Evolutionary conservation across 1,140 invertebrate species (phyloP).

Genomic region (Psix sp.): DNA sequence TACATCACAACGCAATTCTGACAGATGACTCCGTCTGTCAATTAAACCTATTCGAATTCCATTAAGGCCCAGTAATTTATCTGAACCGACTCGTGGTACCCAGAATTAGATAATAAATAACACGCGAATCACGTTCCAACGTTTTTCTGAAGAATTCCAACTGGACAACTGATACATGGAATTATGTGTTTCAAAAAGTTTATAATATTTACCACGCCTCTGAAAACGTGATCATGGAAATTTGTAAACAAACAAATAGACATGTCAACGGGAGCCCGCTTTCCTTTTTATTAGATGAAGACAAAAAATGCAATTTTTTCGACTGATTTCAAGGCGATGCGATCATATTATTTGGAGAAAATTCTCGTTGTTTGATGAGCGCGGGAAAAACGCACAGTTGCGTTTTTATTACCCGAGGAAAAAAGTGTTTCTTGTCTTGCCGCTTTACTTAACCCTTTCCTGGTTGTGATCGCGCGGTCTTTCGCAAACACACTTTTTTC

Average conservation of each 20-base stretch:
- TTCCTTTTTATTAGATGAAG: slow-evolving; percentile 45
- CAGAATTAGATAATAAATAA: slow-evolving; percentile 35
- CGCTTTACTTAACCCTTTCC: slow-evolving; percentile 42
- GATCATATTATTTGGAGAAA: slow-evolving; percentile 20
- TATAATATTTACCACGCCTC: too few relatives aligned
- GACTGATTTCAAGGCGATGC: background rate
- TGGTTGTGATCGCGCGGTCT: slow-evolving; percentile 11
- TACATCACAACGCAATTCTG: background rate
- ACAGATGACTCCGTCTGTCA: slow-evolving; percentile 27
- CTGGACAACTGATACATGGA: slow-evolving; percentile 13
- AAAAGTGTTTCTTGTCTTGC: slow-evolving; percentile 32
- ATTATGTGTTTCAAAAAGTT: too few relatives aligned
- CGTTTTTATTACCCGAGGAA: slow-evolving; percentile 24
- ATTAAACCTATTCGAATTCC: slow-evolving; percentile 13
- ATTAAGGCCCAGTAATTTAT: slow-evolving; percentile 10
- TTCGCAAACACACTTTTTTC: slow-evolving; percentile 16
- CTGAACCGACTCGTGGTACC: slow-evolving; percentile 11
- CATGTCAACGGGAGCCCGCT: slow-evolving; percentile 18
- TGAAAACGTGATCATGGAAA: too few relatives aligned
- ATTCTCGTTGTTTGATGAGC: slow-evolving; percentile 26
- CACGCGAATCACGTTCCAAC: slow-evolving; percentile 10
- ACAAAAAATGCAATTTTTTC: slow-evolving; percentile 16
- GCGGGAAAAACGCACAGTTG: slow-evolving; percentile 8
- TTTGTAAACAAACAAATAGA: too few relatives aligned
- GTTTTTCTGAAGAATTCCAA: slow-evolving; percentile 10